Percentiles rank a stretch among this genome's conserved stretches.
Evolutionary conservation across 2,113 vertebrate species (phyloP).

Genomic region (Leptocoma aspasia): DNA sequence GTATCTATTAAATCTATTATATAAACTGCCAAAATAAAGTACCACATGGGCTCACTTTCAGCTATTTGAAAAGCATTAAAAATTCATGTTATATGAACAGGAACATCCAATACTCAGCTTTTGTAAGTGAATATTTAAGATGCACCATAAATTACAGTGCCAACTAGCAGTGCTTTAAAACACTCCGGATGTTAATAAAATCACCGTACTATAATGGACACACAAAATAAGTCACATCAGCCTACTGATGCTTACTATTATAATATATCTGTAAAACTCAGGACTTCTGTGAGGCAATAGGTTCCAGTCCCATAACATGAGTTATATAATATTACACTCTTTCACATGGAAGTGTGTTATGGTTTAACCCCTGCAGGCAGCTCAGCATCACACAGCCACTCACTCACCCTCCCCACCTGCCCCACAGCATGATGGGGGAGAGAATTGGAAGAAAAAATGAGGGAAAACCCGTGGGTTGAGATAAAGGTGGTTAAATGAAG

Average conservation of each 20-base stretch:
- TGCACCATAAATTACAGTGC: not conserved
- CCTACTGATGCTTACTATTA: not conserved
- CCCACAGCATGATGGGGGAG: fast-evolving
- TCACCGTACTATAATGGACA: not conserved
- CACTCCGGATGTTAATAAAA: conserved; percentile 2
- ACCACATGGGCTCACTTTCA: conserved; percentile 9
- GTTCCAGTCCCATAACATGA: not conserved
- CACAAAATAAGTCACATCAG: not conserved
- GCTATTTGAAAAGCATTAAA: conserved; percentile 34
- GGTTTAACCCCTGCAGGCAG: not conserved
- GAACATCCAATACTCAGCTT: not conserved
- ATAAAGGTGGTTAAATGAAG: not conserved
- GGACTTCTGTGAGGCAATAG: not conserved
- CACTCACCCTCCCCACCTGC: not conserved
- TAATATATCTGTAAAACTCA: not conserved
- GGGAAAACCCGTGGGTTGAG: not conserved
- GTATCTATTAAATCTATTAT: conserved; percentile 4
- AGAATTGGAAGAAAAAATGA: not conserved
- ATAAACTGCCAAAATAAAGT: conserved; percentile 24
- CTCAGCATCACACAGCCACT: not conserved
- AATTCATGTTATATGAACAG: conserved; percentile 9
- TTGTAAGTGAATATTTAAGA: not conserved
- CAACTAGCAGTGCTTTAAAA: not conserved
- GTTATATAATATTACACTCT: not conserved
- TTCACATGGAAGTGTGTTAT: not conserved